Evolutionary conservation across 2,113 vertebrate species (phyloP).

Genomic region (Hippocampus zosterae): DNA sequence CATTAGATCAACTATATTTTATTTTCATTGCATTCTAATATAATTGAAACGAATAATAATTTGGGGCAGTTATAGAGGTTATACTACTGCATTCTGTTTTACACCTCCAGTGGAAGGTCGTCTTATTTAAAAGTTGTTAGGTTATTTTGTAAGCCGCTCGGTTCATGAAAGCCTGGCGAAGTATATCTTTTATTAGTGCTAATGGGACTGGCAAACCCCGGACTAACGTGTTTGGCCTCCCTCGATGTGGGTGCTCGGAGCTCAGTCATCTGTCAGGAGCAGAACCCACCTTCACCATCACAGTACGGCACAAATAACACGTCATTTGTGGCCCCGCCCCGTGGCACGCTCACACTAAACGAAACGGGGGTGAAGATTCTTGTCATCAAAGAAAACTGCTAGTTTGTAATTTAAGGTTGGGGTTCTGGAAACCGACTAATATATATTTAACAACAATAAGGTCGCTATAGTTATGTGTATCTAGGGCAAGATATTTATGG

Average conservation of each 20-base stretch:
- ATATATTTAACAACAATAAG: fast-evolving
- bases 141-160: neutral
- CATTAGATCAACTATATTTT: no score
- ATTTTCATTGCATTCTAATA: neutral
- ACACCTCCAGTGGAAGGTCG: neutral
- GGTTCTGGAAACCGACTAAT: neutral
- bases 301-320: conserved; percentile 40
- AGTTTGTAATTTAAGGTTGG: neutral
- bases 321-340: conserved; percentile 37
- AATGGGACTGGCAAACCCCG: neutral
- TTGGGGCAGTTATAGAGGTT: neutral
- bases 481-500: neutral
- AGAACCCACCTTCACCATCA: conserved; percentile 36
- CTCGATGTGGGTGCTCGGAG: neutral
- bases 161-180: neutral
- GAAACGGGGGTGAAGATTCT: neutral
- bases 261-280: conserved; percentile 37
- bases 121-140: neutral
- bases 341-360: neutral
- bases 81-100: neutral
- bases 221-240: conserved; percentile 24
- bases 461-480: neutral
- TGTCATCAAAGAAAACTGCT: neutral
- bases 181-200: neutral
- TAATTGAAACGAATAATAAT: neutral